phyloP scores from a whole-genome alignment of 2,888 invertebrate genomes.

The Eupithecia centaureata region DNA sequence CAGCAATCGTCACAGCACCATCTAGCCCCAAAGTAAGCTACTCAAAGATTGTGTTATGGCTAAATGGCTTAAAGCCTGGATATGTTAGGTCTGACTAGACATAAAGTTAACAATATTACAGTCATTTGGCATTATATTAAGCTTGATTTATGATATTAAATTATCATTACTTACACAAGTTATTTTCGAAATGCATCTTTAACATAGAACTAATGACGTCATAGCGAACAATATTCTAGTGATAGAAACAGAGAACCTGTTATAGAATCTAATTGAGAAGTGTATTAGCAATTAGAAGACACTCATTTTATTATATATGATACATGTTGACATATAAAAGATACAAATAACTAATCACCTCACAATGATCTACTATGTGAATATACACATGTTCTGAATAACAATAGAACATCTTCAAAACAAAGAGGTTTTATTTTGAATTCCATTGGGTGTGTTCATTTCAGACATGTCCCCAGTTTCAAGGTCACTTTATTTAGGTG shows the following conservation, averaged over 20 bases:
- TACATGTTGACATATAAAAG: not conserved
- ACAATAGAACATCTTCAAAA: conserved; percentile 20
- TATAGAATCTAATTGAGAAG: not conserved
- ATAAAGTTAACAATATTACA: too few relatives aligned
- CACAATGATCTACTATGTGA: not conserved
- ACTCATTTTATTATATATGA: not conserved
- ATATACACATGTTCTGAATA: conserved; percentile 12
- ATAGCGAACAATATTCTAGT: not conserved
- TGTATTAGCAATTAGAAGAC: not conserved
- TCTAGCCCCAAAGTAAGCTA: too few relatives aligned
- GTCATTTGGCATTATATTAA: too few relatives aligned
- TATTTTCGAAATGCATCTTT: not conserved
- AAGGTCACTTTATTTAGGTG: conserved; percentile 59
- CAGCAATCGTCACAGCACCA: too few relatives aligned
- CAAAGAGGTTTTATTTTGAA: conserved; percentile 47
- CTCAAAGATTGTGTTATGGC: too few relatives aligned
- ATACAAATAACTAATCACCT: not conserved
- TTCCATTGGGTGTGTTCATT: conserved; percentile 54
- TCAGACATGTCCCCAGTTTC: conserved; percentile 50
- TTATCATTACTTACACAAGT: too few relatives aligned
- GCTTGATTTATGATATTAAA: too few relatives aligned
- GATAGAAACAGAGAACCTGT: not conserved
- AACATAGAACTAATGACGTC: not conserved
- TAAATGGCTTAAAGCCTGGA: too few relatives aligned
- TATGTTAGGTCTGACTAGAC: too few relatives aligned